phyloP scores from a whole-genome alignment of 2,888 invertebrate species.

The Parnassius orleans region DNA sequence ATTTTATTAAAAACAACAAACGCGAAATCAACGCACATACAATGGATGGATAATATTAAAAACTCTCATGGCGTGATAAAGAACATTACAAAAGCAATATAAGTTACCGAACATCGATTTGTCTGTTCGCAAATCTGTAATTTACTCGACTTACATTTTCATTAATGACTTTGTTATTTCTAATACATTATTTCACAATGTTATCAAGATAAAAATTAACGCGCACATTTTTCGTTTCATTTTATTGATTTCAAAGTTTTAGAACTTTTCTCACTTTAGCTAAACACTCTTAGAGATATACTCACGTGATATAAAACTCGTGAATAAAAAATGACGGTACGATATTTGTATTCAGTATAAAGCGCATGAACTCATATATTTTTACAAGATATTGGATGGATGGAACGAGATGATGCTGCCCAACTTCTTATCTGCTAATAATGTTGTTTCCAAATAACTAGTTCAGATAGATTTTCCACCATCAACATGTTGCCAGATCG shows the following conservation, averaged over 20 bases:
- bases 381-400: neutral
- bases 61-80: constrained; percentile 22
- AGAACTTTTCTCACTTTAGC: neutral
- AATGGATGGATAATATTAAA: constrained; percentile 15
- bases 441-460: too few relatives aligned
- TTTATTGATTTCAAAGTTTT: neutral
- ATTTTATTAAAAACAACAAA: too few relatives aligned
- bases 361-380: neutral
- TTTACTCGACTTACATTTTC: constrained; percentile 12
- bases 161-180: constrained; percentile 5
- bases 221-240: too few relatives aligned
- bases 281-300: neutral
- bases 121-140: constrained; percentile 21
- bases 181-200: neutral
- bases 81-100: constrained; percentile 24
- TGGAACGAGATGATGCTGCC: neutral
- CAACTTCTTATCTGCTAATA: too few relatives aligned
- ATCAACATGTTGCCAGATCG: too few relatives aligned
- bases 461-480: too few relatives aligned
- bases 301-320: neutral
- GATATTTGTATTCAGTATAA: neutral
- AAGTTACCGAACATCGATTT: constrained; percentile 23
- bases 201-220: too few relatives aligned
- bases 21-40: too few relatives aligned
- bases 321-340: neutral